phyloP scores from a whole-genome alignment of 2,113 vertebrate genomes.

The Perccottus glenii region DNA sequence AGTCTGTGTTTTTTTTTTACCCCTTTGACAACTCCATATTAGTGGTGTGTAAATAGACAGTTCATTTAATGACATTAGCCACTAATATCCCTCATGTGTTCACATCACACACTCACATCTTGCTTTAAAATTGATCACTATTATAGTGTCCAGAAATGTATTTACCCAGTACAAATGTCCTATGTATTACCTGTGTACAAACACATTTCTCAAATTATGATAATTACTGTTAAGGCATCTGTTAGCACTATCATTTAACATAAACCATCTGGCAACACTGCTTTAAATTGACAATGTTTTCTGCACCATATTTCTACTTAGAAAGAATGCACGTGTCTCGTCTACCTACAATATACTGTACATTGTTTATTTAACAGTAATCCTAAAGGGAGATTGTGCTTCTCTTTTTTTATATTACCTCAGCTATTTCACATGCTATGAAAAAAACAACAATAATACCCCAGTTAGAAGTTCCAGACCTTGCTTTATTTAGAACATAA shows the following conservation, averaged over 20 bases:
- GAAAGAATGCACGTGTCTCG: not conserved
- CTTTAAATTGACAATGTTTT: constrained; percentile 5
- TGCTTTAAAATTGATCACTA: not conserved
- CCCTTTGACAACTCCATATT: not conserved
- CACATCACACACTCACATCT: not conserved
- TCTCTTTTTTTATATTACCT: not conserved
- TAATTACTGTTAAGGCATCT: constrained; percentile 7
- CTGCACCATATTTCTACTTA: not conserved
- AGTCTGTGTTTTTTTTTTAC: not conserved
- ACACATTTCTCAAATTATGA: constrained; percentile 4
- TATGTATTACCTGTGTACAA: constrained; percentile 3
- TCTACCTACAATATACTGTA: too few relatives aligned
- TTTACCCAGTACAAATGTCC: not conserved
- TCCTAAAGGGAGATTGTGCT: too few relatives aligned
- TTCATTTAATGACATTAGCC: not conserved
- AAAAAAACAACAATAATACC: constrained; percentile 28
- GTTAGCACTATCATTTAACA: constrained; percentile 8
- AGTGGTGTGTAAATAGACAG: not conserved
- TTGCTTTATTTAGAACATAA: constrained; percentile 37
- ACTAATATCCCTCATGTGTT: not conserved
- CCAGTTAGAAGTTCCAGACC: constrained; percentile 38
- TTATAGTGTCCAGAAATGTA: not conserved
- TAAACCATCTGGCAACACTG: constrained; percentile 3
- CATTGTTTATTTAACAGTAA: too few relatives aligned
- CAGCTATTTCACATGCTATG: constrained; percentile 3